Conservation (phyloP, 1,140 invertebrate species). For the Drosophila virilis region DNA sequence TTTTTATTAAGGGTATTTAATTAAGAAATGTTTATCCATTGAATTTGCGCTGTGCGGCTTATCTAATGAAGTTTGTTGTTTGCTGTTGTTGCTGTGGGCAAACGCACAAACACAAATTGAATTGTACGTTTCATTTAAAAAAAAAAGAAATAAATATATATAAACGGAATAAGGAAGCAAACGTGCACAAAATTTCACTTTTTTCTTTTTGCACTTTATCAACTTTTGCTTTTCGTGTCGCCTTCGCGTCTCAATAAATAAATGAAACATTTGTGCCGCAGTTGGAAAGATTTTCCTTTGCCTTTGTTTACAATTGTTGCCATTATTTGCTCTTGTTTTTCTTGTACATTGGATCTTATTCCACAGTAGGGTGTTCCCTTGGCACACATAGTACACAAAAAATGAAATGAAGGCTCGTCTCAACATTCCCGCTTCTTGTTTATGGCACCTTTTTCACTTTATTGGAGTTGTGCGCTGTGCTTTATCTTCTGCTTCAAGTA, state of each 20-base stretch:
- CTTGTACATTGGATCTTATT: conserved; percentile 6
- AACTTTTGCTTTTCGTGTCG: conserved; percentile 34
- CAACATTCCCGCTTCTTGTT: conserved; percentile 62
- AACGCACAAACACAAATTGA: conserved; percentile 68
- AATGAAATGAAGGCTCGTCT: conserved; percentile 48
- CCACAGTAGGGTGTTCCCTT: conserved; percentile 58
- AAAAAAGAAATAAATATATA: too few relatives aligned
- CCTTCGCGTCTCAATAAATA: conserved; percentile 75
- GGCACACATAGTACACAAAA: conserved; percentile 27
- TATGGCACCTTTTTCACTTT: conserved; percentile 81
- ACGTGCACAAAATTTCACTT: conserved; percentile 65
- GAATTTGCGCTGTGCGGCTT: conserved; percentile 17
- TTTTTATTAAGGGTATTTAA: conserved; percentile 20
- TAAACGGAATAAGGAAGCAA: conserved; percentile 57
- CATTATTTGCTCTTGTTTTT: conserved; percentile 23
- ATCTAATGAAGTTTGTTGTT: conserved; percentile 73
- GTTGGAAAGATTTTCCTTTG: conserved; percentile 64
- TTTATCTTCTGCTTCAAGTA: conserved; percentile 68
- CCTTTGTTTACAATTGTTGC: conserved; percentile 76
- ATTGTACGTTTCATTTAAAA: conserved; percentile 78
- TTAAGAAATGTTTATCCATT: conserved; percentile 33
- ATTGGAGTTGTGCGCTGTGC: conserved; percentile 67
- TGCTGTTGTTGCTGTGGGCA: conserved; percentile 27
- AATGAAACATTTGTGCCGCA: conserved; percentile 79
- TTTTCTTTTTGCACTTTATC: conserved; percentile 20